Percentiles rank a stretch among this genome's conserved stretches.
Evolutionary conservation across 2,797 vertebrate species (phyloP).

Genomic region (Euthynnus affinis): DNA sequence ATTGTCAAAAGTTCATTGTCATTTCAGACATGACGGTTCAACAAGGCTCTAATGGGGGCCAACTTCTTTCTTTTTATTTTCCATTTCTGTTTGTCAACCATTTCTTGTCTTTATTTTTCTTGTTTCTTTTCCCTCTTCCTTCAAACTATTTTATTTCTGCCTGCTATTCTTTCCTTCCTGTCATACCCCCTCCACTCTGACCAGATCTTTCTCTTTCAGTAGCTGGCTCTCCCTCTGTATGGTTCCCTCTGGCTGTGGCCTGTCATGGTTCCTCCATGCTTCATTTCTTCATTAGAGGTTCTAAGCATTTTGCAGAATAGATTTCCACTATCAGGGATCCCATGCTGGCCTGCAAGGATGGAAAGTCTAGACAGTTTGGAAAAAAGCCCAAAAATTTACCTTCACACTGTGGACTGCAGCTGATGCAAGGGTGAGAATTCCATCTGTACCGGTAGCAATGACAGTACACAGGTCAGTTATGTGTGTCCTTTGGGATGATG

Average conservation of each 20-base stretch:
- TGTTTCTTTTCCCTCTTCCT: not conserved
- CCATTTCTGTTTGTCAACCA: not conserved
- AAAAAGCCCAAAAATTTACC: conserved; percentile 61
- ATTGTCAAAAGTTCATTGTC: not conserved
- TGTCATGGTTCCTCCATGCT: conserved; percentile 74
- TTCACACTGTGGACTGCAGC: conserved; percentile 50
- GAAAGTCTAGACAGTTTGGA: conserved; percentile 67
- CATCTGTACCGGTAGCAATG: conserved; percentile 19
- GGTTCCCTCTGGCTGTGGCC: conserved; percentile 57
- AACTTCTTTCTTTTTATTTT: not conserved
- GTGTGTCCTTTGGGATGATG: conserved; percentile 11
- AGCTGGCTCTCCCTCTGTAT: conserved; percentile 13
- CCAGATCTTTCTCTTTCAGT: conserved; percentile 14
- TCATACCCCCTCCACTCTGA: not conserved
- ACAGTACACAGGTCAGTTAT: not conserved
- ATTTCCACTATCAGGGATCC: conserved; percentile 68
- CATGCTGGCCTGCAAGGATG: conserved; percentile 60
- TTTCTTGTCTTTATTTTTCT: not conserved
- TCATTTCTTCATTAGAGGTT: conserved; percentile 78
- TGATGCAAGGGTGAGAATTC: conserved; percentile 26
- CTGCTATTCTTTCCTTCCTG: not conserved
- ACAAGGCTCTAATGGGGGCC: not conserved
- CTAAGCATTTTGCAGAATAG: conserved; percentile 67
- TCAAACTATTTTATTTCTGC: not conserved
- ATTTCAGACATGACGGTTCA: not conserved